Conservation (phyloP, 2,113 vertebrate species). For the Gila orcuttii region DNA sequence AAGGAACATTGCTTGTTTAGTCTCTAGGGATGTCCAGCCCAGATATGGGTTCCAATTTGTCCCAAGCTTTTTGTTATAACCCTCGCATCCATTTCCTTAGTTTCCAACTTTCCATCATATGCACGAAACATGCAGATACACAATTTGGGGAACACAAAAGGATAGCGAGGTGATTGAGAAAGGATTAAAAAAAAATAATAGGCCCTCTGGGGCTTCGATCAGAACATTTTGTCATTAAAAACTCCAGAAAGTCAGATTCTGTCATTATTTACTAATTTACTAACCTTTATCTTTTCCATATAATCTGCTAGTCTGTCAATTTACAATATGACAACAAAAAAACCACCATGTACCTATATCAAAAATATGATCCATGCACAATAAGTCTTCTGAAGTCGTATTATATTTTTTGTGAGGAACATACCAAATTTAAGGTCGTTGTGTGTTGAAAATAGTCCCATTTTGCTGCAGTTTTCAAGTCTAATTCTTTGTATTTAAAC, state of each 20-base stretch:
- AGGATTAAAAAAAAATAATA: background rate
- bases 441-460: no score
- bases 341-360: background rate
- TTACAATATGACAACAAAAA: background rate
- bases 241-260: background rate
- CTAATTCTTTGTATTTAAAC: background rate
- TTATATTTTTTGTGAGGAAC: background rate
- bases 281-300: background rate
- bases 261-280: background rate
- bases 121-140: conserved; percentile 36
- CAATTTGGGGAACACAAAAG: background rate
- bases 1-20: conserved; percentile 47
- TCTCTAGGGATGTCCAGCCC: conserved; percentile 44
- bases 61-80: conserved; percentile 36
- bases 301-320: background rate
- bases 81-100: conserved; percentile 31
- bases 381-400: background rate
- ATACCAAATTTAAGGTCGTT: no score
- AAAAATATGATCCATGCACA: background rate
- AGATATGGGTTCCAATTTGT: conserved; percentile 20
- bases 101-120: conserved; percentile 47
- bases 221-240: background rate
- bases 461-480: background rate
- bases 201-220: background rate
- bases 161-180: background rate